Conservation (phyloP, 2,888 invertebrate species). For the Aporophyla lueneburgensis region DNA sequence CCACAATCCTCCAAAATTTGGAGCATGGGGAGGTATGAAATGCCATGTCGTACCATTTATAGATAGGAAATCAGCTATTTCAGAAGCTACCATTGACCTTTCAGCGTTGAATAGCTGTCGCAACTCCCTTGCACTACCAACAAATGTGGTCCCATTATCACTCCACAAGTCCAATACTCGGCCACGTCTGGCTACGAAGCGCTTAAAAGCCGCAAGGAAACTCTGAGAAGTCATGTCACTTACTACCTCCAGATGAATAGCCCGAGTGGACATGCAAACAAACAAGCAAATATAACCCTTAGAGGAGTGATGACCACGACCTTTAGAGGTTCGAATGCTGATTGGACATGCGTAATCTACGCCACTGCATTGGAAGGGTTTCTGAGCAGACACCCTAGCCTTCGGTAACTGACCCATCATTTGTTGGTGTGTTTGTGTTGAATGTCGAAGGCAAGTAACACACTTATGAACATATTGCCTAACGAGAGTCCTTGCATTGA, state of each 20-base stretch:
- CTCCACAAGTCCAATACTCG: conserved; percentile 21
- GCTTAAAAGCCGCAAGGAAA: conserved; percentile 7
- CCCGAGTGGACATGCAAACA: conserved; percentile 17
- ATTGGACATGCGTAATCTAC: conserved; percentile 15
- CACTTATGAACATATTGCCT: conserved; percentile 15
- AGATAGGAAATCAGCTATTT: conserved; percentile 12
- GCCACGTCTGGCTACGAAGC: conserved; percentile 6
- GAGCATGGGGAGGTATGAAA: too few species aligned
- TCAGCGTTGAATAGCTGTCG: conserved; percentile 11
- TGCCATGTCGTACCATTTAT: conserved; percentile 7
- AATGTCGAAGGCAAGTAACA: conserved; percentile 9
- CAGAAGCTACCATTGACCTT: conserved; percentile 8
- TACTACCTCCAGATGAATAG: conserved; percentile 3
- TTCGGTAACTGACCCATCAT: conserved; percentile 20
- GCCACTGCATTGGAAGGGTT: conserved; percentile 10
- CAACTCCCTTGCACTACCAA: conserved; percentile 13
- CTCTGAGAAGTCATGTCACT: conserved; percentile 19
- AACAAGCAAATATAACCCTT: conserved; percentile 15
- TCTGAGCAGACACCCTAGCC: conserved; percentile 16
- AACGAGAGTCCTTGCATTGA: conserved; percentile 6
- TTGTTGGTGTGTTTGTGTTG: conserved; percentile 6
- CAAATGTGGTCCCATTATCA: conserved; percentile 22
- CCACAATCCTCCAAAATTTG: too few species aligned
- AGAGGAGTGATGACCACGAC: conserved; percentile 3
- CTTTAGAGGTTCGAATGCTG: conserved; percentile 1